A percentile compares a stretch with the other conserved stretches of the same genome.
Conservation (phyloP, 1,140 invertebrate genomes). For the Anadara kagoshimensis region DNA sequence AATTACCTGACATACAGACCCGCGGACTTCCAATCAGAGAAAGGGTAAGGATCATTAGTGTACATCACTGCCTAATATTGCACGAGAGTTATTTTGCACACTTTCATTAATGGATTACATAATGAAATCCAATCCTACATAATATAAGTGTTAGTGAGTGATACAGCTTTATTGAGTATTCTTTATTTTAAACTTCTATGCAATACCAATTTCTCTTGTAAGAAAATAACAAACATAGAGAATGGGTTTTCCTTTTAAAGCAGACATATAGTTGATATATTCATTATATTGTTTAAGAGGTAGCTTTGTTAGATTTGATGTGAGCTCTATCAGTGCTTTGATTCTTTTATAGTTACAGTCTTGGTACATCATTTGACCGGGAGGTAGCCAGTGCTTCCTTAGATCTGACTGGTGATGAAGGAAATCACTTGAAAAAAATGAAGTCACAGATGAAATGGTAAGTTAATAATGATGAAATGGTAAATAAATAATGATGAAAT, state of each 20-base stretch:
- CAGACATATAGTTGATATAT: background rate
- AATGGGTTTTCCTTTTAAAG: no score
- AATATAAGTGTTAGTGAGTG: no score
- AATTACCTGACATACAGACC: conserved; percentile 92
- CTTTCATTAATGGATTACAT: no score
- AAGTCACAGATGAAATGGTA: conserved; percentile 81
- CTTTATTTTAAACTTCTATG: no score
- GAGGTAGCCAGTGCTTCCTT: conserved; percentile 84
- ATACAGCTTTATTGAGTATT: no score
- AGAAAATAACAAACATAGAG: no score
- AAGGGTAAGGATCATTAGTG: conserved; percentile 79
- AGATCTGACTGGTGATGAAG: conserved; percentile 87
- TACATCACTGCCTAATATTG: background rate
- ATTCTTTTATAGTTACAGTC: conserved; percentile 53
- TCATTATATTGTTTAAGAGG: background rate
- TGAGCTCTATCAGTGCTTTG: background rate
- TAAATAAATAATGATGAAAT: no score
- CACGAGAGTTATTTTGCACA: background rate
- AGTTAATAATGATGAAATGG: no score
- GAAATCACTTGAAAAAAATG: conserved; percentile 78
- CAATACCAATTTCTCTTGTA: background rate
- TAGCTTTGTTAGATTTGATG: conserved; percentile 75
- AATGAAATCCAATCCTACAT: no score
- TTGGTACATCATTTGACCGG: conserved; percentile 79
- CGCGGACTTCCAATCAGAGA: conserved; percentile 89